These are phyloP conservation scores for Ypsolopha sequella DNA, from an alignment of 2,888 invertebrate species.

Conservation along the genomic window DNA sequence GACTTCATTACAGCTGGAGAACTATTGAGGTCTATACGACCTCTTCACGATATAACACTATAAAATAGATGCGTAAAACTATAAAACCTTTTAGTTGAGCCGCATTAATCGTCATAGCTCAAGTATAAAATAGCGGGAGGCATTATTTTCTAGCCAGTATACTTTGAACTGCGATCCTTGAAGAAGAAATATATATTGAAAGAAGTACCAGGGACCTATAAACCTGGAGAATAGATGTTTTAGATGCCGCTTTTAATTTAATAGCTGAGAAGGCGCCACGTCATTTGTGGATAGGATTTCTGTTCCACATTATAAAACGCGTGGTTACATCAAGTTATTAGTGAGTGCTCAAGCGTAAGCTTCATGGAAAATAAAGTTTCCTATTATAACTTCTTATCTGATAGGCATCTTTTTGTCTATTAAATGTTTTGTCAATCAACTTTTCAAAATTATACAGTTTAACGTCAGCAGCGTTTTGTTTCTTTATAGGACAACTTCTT, in stretches of 20 bases:
- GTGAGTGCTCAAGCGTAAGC: conserved; percentile 3
- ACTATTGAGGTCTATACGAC: not conserved
- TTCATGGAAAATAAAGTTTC: not conserved
- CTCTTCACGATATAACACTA: conserved; percentile 1
- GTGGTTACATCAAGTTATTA: conserved; percentile 6
- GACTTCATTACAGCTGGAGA: not conserved
- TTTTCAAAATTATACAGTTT: no score
- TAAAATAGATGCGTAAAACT: conserved; percentile 19
- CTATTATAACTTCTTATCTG: no score
- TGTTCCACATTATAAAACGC: conserved; percentile 31
- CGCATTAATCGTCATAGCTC: conserved; percentile 20
- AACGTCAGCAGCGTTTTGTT: no score
- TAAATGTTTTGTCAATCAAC: no score
- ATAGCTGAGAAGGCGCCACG: conserved; percentile 20
- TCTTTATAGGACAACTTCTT: no score
- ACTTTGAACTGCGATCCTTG: conserved; percentile 11
- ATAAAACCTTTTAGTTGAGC: conserved; percentile 31
- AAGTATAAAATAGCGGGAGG: conserved; percentile 27
- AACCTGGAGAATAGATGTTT: conserved; percentile 15
- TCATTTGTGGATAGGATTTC: conserved; percentile 15
- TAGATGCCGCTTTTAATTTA: conserved; percentile 24
- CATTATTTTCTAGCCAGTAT: conserved; percentile 16
- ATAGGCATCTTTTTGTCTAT: no score
- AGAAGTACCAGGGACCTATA: conserved; percentile 10
- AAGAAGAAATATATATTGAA: not conserved